Evolutionary conservation across 2,113 vertebrate genomes (phyloP).

Genomic region (Mesocricetus auratus): DNA sequence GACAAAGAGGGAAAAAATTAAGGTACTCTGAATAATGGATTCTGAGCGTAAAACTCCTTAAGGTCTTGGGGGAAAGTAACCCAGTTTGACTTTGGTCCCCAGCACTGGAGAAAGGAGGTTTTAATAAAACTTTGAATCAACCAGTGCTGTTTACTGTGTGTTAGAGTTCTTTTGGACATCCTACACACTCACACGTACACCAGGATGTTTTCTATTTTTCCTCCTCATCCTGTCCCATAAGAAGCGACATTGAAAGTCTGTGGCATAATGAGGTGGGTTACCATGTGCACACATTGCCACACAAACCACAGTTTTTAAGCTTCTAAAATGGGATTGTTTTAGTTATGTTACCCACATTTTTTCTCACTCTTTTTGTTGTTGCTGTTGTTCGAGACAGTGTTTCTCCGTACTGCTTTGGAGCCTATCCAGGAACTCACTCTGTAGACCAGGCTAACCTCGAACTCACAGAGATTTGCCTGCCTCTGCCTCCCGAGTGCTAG

Average conservation of each 20-base stretch:
- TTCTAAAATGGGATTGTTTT: background rate
- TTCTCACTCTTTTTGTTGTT: background rate
- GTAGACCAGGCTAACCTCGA: no score
- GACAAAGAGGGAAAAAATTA: background rate
- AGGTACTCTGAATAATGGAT: background rate
- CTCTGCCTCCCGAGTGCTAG: no score
- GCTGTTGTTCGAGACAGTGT: no score
- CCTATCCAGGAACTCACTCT: no score
- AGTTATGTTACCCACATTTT: background rate
- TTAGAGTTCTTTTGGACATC: background rate
- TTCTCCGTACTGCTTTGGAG: no score
- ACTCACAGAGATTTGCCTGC: no score
- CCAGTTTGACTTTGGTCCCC: background rate
- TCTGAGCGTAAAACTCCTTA: conserved; percentile 2
- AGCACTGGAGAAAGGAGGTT: background rate
- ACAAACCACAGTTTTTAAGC: background rate
- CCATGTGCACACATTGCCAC: background rate
- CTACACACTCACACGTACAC: background rate
- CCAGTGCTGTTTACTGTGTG: background rate
- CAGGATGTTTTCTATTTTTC: background rate
- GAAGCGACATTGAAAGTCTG: background rate
- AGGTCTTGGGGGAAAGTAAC: background rate
- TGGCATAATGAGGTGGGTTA: background rate
- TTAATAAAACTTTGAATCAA: background rate
- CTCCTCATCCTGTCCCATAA: background rate